Base-by-base conservation (phyloP, 1,140 invertebrate species). In the Stegodyphus mimosarum region DNA sequence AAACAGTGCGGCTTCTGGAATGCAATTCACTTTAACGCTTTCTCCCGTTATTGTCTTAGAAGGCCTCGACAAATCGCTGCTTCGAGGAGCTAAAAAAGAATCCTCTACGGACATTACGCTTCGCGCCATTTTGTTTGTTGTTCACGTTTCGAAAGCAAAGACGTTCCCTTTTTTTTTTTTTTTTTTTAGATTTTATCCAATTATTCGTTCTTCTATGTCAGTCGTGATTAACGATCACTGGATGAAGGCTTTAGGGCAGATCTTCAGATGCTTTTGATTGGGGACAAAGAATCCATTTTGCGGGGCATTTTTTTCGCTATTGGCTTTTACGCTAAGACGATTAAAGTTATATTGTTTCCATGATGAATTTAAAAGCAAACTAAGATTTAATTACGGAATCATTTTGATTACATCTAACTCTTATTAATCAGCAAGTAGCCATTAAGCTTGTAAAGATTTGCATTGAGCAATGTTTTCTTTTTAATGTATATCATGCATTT, bases 1-100 rank as follows among this genome's bases (percentile, higher is more conserved):
- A 33, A 33, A 33, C 33, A 33, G 33, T 33, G 33, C 3, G 33
- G 33, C 33, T 33, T 3, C 33, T 33, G 63, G 71, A 83, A 74
- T 66, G 80, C 60, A 83, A 74, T 83, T 74, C 55, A 67, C 71
- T 83, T 83, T 83, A 74, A 83, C 71, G 71, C 71, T 60, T 69
- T 81, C 69, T 64, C 48, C 63, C 50, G 70, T 83, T 83, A 83
- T 74, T 81, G 33, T 52, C 70, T 81, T 64, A 50, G 10, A 75
- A 48, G 73, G 50, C 52, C 18, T 33, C 73, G 60, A 51, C 60
- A 77, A 66, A 77, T 77, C 64, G 72, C 72, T 55, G 72, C 72
- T 51, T 51, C 6, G 10, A 10, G 49, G 71, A 51, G 49, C 71
- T 49, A 33, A 74, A 74, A 51, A 55, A n/a, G 71, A 33, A 33